Base-by-base conservation (phyloP, 2,113 vertebrate genomes). In the Brachypodius melanocephalos region DNA sequence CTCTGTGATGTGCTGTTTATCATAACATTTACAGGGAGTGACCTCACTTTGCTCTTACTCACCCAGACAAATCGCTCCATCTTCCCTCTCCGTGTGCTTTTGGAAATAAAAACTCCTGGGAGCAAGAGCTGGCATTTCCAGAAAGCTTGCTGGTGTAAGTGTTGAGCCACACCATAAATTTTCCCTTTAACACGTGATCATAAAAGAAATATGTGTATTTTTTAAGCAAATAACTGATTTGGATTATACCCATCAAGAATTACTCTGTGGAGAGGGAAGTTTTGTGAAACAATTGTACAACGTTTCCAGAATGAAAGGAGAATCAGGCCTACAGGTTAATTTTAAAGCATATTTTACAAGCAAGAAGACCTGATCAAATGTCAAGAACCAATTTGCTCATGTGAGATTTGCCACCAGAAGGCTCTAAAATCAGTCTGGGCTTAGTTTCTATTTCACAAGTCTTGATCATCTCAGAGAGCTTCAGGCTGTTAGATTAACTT, bases 381-480 rank as follows among this genome's bases (percentile, higher is more conserved):
- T 95, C 63, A 83, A 95, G 85, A 94, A 83, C 79, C 79, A 88
- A 90, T 96, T 92, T 95, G 55, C 38, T 93, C 59, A 48, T 92
- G 85, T 80, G 88, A 93, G 83, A 93, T 93, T 93, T 88, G 72
- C 59, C 46, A 92, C 40, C 2, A 10, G 22, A 86, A 92, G 68
- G 65, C 57, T 94, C 48, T 86, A 74, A 86, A 86, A 92, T 80
- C 88, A 66, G 54, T 24, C 59, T 95, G 75, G 79, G 45, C 36
- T 85, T 59, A 71, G 94, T 88, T 96, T 94, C 85, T 94, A 71
- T 93, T 96, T 95, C 90, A 89, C 92, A 93, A 90, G 51, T 90
- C 83, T 48, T 51, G 92, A 94, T 94, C 55, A 3, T 92, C 94
- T 97, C 95, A 80, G 79, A 14, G 38, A 76, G 49, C 55, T 85